Percentiles rank a stretch among this genome's conserved stretches.
phyloP scores from a whole-genome alignment of 2,797 vertebrate species.

The Podarcis lilfordi region DNA sequence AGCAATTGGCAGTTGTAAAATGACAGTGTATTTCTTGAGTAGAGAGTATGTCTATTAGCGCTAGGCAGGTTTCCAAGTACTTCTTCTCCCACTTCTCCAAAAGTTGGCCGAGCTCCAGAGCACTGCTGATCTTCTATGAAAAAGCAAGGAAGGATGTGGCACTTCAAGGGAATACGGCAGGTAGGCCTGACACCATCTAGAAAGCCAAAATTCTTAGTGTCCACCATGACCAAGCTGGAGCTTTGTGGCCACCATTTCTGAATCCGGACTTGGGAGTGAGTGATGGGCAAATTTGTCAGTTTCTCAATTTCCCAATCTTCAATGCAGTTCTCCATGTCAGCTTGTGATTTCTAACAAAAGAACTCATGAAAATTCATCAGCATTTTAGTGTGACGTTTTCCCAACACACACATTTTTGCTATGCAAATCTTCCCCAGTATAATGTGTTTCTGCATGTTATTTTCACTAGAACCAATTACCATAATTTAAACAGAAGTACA shows the following conservation, averaged over 20 bases:
- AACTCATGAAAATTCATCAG: too few species aligned
- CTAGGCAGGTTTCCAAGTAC: conserved; percentile 2
- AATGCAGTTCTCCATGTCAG: too few species aligned
- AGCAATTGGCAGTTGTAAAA: neutral
- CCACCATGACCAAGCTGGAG: neutral
- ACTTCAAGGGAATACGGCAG: neutral
- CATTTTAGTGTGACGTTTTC: too few species aligned
- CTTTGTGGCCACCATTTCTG: neutral
- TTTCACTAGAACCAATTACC: too few species aligned
- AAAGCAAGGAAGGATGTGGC: neutral
- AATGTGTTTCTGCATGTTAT: too few species aligned
- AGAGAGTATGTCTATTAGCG: neutral
- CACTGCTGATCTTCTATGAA: neutral
- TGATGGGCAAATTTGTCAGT: too few species aligned
- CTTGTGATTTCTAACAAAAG: too few species aligned
- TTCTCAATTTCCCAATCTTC: too few species aligned
- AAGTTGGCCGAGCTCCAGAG: neutral
- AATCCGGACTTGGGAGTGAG: neutral
- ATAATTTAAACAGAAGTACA: too few species aligned
- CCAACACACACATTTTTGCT: too few species aligned
- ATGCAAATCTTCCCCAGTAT: too few species aligned
- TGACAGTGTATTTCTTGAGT: neutral
- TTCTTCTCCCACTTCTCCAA: neutral
- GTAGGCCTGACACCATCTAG: neutral
- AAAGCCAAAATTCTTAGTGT: neutral